Percentiles rank a stretch among this genome's conserved stretches.
Conservation (phyloP, 2,113 vertebrate species). For the Lophochroa leadbeateri region DNA sequence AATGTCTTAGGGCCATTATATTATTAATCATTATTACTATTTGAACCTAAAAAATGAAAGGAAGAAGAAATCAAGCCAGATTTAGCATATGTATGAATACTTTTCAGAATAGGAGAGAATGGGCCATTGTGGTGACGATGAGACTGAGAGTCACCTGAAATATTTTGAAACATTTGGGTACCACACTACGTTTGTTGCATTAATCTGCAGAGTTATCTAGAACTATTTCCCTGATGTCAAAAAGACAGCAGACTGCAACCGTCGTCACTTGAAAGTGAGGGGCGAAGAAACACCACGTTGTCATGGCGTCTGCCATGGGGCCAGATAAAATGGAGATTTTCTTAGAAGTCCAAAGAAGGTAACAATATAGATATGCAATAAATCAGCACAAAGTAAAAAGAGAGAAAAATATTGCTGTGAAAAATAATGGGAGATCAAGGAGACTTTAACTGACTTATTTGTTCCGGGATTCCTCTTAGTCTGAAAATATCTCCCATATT, state of each 20-base stretch:
- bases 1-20: constrained; percentile 2
- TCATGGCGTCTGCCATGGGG: accelerated
- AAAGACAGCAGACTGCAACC: background rate
- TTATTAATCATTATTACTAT: constrained; percentile 30
- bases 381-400: background rate
- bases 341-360: background rate
- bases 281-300: background rate
- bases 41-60: constrained; percentile 26
- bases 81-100: background rate
- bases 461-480: background rate
- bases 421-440: background rate
- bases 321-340: background rate
- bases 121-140: background rate
- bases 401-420: background rate
- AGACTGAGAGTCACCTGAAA: background rate
- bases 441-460: background rate
- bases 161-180: background rate
- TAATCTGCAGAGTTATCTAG: background rate
- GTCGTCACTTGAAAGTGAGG: background rate
- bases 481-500: background rate
- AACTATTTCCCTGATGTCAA: background rate
- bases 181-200: background rate
- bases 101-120: background rate
- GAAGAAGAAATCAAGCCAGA: constrained; percentile 25
- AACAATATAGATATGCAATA: background rate